Base-by-base conservation (phyloP, 2,888 invertebrate genomes). In the Priocnemis perturbator region DNA sequence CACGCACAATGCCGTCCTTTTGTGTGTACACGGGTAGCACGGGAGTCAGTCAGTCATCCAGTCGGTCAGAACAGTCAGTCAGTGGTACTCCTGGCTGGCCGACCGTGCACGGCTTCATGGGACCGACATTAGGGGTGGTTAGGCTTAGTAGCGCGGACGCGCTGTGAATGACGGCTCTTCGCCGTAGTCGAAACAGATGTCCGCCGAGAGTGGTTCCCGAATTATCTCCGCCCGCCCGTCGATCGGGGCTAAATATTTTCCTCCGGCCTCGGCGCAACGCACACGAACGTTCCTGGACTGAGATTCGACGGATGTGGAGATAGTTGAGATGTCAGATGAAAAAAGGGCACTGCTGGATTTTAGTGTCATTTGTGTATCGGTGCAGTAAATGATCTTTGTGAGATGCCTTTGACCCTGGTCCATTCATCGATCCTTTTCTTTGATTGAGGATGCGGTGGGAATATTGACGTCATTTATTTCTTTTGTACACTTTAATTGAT, bases 1-100 rank as follows among this genome's bases (percentile, higher is more conserved):
- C 83, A 83, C 78, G 82, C 82, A 85, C 83, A 85, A 82, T 83
- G 80, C 79, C 74, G 71, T 68, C 60, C 81, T 78, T 82, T 84
- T 77, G 78, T 78, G 45, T 48, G 21, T 26, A 30, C 21, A 60
- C 21, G 53, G 23, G 21, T 7, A 20, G 53, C 21, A 23, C 44
- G 60, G 70, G 68, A 78, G 81, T 73, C 73, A 79, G 77, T 70
- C 70, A 72, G 76, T 71, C 70, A 75, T 57, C 69, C 71, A 66
- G 77, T 68, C 66, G 63, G 69, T 69, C 70, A 67, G 65, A 66
- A 64, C 63, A 68, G 76, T 70, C 75, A 64, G 71, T 76, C 69
- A 64, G 60, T 69, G 67, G 66, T 65, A 60, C 74, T 70, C 63
- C 71, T 68, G 64, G 48, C 21, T 44, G 19, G 58, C 65, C 69